Base-by-base conservation (phyloP, 2,888 invertebrate genomes). In the Ochropacha duplaris region DNA sequence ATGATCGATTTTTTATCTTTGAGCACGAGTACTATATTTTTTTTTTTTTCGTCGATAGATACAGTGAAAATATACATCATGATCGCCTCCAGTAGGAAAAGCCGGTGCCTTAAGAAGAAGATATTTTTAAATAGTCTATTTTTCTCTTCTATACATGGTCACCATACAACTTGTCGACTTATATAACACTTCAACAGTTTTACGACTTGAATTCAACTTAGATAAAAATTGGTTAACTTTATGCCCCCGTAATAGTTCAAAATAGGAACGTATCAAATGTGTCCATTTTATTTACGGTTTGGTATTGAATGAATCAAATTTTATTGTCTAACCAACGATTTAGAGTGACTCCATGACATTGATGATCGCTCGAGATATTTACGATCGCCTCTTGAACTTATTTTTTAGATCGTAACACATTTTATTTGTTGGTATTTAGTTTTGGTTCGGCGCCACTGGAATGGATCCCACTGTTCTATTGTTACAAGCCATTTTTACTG, bases 241-340 rank as follows among this genome's bases (percentile, higher is more conserved):
- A 88, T 80, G 81, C 77, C 79, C 69, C 76, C 71, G 89, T 89
- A 88, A 91, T 88, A 87, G 90, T 85, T 88, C 86, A 87, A 88
- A 91, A 89, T 88, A 81, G 86, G 81, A 71, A 69, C 78, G 81
- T 79, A 86, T 87, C 87, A 86, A 87, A 90, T 81, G 79, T 84
- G 89, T 89, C 90, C 80, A 72, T 54, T 65, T 81, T 78, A 89
- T 89, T 90, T 90, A 90, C 78, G 83, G 76, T 73, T 74, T 69
- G 74, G 72, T 74, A 79, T 70, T 65, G 69, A 76, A 83, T 85
- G 84, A 88, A 87, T 84, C 86, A 83, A 75, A 73, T 79, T 90
- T 90, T 90, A 90, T 84, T 85, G 84, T 84, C 75, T 76, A 72
- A 76, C 54, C 69, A 74, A 68, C 80, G 77, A 81, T 83, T 78